phyloP scores from a whole-genome alignment of 1,140 invertebrate species.

The Lithobius niger region DNA sequence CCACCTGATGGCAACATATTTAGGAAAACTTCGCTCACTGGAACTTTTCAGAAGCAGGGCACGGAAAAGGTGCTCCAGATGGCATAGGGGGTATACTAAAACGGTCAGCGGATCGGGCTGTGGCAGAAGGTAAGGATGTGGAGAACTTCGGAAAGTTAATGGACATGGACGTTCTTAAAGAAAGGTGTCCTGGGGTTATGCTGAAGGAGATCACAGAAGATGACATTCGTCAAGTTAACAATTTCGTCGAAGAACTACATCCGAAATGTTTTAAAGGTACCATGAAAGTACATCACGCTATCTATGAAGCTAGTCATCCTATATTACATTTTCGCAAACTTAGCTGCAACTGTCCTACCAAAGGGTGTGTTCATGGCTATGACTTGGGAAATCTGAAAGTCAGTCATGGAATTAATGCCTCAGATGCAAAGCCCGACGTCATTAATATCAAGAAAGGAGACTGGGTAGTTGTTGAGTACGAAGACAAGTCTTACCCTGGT shows the following conservation, averaged over 20 bases:
- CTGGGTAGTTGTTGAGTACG: neutral
- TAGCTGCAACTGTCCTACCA: neutral
- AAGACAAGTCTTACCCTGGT: neutral
- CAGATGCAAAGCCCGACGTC: no score
- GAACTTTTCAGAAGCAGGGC: conserved; percentile 32
- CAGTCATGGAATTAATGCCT: neutral
- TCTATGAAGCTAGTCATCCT: neutral
- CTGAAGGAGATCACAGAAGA: neutral
- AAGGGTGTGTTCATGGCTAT: neutral
- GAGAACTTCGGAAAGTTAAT: neutral
- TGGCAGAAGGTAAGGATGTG: neutral
- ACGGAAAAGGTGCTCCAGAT: conserved; percentile 36
- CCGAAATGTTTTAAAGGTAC: neutral
- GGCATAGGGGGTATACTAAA: conserved; percentile 16
- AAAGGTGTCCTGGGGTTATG: neutral
- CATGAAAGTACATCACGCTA: neutral
- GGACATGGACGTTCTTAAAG: neutral
- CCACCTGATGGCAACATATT: neutral
- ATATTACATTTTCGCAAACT: neutral
- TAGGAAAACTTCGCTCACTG: conserved; percentile 18
- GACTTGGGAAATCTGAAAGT: neutral
- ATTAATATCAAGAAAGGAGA: neutral
- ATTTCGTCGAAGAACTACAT: neutral
- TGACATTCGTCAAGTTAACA: neutral
- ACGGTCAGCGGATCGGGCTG: neutral